phyloP scores from a whole-genome alignment of 2,797 vertebrate species.

The Hippocampus kuda region DNA sequence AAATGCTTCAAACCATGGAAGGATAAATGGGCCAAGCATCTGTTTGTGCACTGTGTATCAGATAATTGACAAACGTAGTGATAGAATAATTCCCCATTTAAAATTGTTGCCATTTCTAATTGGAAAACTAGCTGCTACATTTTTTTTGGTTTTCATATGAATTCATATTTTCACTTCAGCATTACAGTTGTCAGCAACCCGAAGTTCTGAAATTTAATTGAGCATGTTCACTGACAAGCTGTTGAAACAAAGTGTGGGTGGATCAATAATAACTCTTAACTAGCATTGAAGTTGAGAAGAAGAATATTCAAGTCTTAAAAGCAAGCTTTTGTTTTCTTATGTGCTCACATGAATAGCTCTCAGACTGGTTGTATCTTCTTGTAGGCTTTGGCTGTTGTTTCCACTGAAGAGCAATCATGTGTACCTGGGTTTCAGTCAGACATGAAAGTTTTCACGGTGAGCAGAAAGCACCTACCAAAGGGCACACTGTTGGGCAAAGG shows the following conservation, averaged over 20 bases:
- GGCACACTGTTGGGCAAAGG: conserved; percentile 56
- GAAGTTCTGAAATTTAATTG: too few species aligned
- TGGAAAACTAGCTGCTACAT: too few species aligned
- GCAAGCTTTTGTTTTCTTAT: neutral
- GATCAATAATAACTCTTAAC: neutral
- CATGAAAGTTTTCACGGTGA: conserved; percentile 44
- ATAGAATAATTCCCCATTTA: too few species aligned
- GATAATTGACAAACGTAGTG: too few species aligned
- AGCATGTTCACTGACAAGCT: neutral
- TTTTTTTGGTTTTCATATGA: too few species aligned
- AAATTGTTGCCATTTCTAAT: neutral
- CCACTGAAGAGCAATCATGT: conserved; percentile 44
- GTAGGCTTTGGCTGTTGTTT: conserved; percentile 44
- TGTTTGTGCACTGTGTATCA: too few species aligned
- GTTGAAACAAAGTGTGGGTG: neutral
- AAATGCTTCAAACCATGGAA: too few species aligned
- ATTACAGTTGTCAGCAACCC: neutral
- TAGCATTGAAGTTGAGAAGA: neutral
- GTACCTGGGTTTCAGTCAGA: conserved; percentile 52
- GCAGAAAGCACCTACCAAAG: conserved; percentile 21
- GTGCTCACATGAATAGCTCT: neutral
- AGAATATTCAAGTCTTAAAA: neutral
- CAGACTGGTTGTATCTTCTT: neutral
- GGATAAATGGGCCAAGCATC: too few species aligned
- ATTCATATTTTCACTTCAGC: neutral